Conservation (phyloP, 2,113 vertebrate species). For the Dissostichus mawsoni region DNA sequence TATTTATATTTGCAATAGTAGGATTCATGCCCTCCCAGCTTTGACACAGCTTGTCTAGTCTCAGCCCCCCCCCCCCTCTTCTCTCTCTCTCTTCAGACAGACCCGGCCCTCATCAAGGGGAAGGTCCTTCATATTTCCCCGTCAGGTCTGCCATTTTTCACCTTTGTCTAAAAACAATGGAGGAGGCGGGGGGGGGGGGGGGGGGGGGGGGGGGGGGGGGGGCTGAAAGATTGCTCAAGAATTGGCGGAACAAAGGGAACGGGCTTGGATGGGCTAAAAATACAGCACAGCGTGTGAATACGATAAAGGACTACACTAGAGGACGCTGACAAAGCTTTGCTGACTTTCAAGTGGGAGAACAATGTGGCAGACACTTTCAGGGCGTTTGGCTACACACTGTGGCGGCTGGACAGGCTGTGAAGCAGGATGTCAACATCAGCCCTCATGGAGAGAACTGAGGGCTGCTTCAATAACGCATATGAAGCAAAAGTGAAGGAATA, state of each 20-base stretch:
- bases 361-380: constrained; percentile 81
- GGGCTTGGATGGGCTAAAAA: constrained; percentile 79
- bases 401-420: constrained; percentile 77
- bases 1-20: not conserved
- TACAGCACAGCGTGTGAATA: constrained; percentile 82
- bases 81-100: constrained; percentile 16
- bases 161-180: constrained; percentile 84
- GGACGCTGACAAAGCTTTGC: constrained; percentile 81
- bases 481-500: constrained; percentile 34
- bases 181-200: constrained; percentile 57
- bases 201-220: constrained; percentile 53
- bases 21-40: constrained; percentile 3
- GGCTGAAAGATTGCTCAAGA: constrained; percentile 82
- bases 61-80: not conserved
- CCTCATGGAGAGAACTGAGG: constrained; percentile 66
- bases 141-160: constrained; percentile 78
- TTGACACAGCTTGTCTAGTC: constrained; percentile 33
- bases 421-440: constrained; percentile 80
- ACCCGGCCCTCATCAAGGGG: constrained; percentile 63
- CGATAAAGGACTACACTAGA: constrained; percentile 79
- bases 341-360: constrained; percentile 83
- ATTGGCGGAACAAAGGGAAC: constrained; percentile 83
- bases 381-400: constrained; percentile 78
- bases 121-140: constrained; percentile 67
- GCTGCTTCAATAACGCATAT: constrained; percentile 36